These are phyloP conservation scores for Perca fluviatilis DNA, from an alignment of 2,113 vertebrate genomes.

Conservation along the genomic window DNA sequence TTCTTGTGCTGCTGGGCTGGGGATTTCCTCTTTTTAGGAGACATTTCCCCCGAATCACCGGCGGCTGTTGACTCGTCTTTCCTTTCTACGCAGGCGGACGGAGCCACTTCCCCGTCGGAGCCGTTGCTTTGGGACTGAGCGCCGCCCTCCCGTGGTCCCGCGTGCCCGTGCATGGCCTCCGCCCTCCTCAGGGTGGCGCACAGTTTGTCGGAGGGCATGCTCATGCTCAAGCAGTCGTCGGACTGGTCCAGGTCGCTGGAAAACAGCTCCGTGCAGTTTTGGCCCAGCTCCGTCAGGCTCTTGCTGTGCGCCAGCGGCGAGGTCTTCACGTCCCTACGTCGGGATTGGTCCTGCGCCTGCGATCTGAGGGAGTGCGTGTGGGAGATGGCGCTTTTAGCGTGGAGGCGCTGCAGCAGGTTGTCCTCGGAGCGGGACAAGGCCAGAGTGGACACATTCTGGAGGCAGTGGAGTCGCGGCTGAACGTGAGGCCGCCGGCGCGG, in stretches of 20 bases:
- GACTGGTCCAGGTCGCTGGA: constrained; percentile 30
- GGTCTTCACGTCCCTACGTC: not conserved
- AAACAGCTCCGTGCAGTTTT: constrained; percentile 35
- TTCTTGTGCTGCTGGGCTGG: constrained; percentile 89
- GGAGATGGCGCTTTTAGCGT: not conserved
- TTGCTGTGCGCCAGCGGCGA: constrained; percentile 81
- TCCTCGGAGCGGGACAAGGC: constrained; percentile 91
- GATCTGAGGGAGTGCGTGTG: not conserved
- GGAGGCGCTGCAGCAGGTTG: constrained; percentile 88
- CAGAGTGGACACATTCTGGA: constrained; percentile 61
- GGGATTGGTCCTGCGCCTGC: not conserved
- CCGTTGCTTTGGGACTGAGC: constrained; percentile 48
- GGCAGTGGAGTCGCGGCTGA: constrained; percentile 80
- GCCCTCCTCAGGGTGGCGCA: constrained; percentile 55
- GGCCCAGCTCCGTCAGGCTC: constrained; percentile 87
- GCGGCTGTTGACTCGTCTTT: not conserved
- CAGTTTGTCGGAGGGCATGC: constrained; percentile 63
- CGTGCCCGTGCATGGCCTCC: constrained; percentile 14
- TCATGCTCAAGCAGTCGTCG: constrained; percentile 34
- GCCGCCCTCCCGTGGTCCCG: accelerated
- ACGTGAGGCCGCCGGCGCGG: constrained; percentile 87
- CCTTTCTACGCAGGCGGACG: constrained; percentile 27
- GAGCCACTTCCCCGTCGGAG: constrained; percentile 65
- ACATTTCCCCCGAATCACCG: constrained; percentile 14
- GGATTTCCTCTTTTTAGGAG: constrained; percentile 80